Conservation (phyloP, 2,113 vertebrate species). For the Copsychus sechellarum region DNA sequence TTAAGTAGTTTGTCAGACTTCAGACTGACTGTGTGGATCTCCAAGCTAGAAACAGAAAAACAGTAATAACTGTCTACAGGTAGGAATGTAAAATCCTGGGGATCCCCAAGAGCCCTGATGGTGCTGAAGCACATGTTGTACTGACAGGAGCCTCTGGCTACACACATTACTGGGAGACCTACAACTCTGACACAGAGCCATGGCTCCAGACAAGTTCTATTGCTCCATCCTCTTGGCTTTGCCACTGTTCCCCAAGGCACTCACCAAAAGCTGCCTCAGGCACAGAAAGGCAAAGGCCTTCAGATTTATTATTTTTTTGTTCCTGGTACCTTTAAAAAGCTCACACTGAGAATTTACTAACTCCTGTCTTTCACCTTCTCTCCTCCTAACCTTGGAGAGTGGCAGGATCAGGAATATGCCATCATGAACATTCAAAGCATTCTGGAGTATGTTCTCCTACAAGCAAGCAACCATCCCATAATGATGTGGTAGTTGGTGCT, state of each 20-base stretch:
- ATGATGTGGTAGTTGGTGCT: not conserved
- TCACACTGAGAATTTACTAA: not conserved
- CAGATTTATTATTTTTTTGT: not conserved
- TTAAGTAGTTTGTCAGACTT: not conserved
- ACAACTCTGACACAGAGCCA: not conserved
- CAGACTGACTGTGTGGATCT: not conserved
- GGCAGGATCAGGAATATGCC: not conserved
- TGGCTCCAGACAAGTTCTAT: not conserved
- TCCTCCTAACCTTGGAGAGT: not conserved
- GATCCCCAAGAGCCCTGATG: not conserved
- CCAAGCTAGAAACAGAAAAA: not conserved
- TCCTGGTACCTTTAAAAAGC: not conserved
- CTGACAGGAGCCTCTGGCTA: not conserved
- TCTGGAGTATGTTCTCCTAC: not conserved
- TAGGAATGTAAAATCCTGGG: not conserved
- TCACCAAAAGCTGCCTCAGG: not conserved
- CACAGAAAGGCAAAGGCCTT: not conserved
- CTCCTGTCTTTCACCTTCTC: not conserved
- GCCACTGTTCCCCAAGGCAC: not conserved
- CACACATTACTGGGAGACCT: not conserved
- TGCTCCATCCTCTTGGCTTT: not conserved
- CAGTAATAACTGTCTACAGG: not conserved
- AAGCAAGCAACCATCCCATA: not conserved
- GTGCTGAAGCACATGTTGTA: rapidly evolving
- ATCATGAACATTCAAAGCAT: not conserved